Conservation (phyloP, 2,888 invertebrate species). For the Papilio protenor region DNA sequence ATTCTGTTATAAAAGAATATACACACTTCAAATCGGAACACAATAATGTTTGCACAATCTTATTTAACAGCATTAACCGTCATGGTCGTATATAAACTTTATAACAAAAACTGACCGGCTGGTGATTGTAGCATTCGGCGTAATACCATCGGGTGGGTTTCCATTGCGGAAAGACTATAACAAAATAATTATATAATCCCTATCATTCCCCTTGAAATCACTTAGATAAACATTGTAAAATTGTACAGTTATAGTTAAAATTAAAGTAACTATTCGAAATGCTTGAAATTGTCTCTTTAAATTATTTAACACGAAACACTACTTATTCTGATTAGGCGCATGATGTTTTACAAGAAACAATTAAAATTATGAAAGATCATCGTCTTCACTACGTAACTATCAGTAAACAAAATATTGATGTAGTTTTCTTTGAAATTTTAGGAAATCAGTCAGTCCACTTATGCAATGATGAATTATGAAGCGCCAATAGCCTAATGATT, state of each 20-base stretch:
- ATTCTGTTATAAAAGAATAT: neutral
- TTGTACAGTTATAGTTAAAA: too few relatives aligned
- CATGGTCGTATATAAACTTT: neutral
- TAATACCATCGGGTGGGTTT: neutral
- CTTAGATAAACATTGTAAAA: too few relatives aligned
- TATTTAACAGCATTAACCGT: neutral
- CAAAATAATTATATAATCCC: too few relatives aligned
- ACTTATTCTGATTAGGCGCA: neutral
- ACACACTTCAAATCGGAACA: neutral
- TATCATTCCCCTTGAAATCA: too few relatives aligned
- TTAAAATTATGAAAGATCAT: too few relatives aligned
- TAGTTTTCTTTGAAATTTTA: neutral
- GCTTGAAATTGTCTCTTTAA: neutral
- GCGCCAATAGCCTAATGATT: too few relatives aligned
- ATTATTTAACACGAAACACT: neutral
- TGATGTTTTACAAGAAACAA: too few relatives aligned
- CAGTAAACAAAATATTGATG: too few relatives aligned
- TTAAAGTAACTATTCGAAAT: too few relatives aligned
- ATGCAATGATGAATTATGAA: too few relatives aligned
- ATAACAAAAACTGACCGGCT: neutral
- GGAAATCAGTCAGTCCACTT: neutral
- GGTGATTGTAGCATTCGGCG: neutral
- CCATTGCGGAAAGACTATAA: too few relatives aligned
- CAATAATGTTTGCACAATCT: conserved; percentile 4
- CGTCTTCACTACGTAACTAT: too few relatives aligned